These are phyloP conservation scores for Hirundichthys speculiger DNA, from an alignment of 2,113 vertebrate genomes.

Conservation along the genomic window DNA sequence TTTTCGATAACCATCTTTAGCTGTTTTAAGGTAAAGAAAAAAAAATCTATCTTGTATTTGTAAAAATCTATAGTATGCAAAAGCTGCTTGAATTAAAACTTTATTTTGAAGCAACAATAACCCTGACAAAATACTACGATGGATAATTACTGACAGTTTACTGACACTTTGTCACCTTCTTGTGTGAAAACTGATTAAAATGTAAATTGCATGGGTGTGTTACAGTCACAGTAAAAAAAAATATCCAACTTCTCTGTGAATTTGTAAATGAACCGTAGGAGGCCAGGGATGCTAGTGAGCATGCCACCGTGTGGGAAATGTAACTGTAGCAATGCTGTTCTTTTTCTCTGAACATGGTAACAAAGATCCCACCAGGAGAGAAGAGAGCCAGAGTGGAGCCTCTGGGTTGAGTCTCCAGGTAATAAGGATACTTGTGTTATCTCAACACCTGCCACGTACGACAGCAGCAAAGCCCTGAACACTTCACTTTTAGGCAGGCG, in stretches of 20 bases:
- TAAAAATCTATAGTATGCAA: no score
- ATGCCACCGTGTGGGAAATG: constrained; percentile 7
- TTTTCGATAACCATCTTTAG: no score
- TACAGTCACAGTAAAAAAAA: not conserved
- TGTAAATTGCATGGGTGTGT: not conserved
- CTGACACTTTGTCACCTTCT: not conserved
- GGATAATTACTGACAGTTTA: not conserved
- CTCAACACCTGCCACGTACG: constrained; percentile 72
- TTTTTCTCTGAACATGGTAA: constrained; percentile 52
- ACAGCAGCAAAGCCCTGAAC: constrained; percentile 70
- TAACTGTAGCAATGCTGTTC: constrained; percentile 42
- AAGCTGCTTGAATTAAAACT: no score
- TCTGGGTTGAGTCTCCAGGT: constrained; percentile 61
- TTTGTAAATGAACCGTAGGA: constrained; percentile 18
- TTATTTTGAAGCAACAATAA: no score
- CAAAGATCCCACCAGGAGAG: constrained; percentile 41
- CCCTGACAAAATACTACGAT: no score
- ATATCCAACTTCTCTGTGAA: not conserved
- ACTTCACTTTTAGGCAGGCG: constrained; percentile 76
- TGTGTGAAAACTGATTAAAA: not conserved
- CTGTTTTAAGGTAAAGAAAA: no score
- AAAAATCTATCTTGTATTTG: no score
- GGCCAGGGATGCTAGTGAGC: not conserved
- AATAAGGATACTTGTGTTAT: constrained; percentile 74
- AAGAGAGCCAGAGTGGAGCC: constrained; percentile 6